Percentiles rank a stretch among this genome's conserved stretches.
Conservation (phyloP, 2,888 invertebrate species). For the Mellilla xanthometata region DNA sequence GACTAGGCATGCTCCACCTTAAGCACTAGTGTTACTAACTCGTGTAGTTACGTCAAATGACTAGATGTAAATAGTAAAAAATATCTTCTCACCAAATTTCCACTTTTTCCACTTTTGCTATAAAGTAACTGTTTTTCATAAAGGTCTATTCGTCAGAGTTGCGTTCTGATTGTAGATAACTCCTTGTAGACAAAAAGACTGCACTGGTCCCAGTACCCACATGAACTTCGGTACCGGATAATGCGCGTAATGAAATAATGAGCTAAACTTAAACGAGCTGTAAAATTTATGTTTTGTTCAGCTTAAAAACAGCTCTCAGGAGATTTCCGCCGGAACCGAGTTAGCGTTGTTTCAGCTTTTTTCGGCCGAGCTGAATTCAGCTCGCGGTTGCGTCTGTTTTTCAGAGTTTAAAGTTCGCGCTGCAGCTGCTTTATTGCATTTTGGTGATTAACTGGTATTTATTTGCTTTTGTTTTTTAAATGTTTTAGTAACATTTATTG, state of each 20-base stretch:
- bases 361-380: constrained; percentile 60
- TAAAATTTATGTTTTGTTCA: constrained; percentile 76
- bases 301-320: constrained; percentile 74
- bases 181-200: too few species aligned
- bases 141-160: too few species aligned
- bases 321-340: constrained; percentile 57
- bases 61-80: too few species aligned
- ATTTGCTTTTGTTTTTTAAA: constrained; percentile 5
- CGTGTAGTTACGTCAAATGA: too few species aligned
- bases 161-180: too few species aligned
- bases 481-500: background rate
- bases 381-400: constrained; percentile 56
- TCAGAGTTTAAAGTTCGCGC: constrained; percentile 45
- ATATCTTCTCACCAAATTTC: too few species aligned
- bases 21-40: too few species aligned
- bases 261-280: constrained; percentile 76
- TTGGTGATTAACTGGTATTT: constrained; percentile 32
- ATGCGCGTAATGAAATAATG: constrained; percentile 74
- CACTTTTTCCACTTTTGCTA: too few species aligned
- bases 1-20: too few species aligned
- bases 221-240: constrained; percentile 51
- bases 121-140: too few species aligned
- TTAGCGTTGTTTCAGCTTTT: constrained; percentile 67
- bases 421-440: constrained; percentile 27
- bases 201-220: constrained; percentile 15